Evolutionary conservation across 2,797 vertebrate genomes (phyloP).

Genomic region (Coregonus suidteri): DNA sequence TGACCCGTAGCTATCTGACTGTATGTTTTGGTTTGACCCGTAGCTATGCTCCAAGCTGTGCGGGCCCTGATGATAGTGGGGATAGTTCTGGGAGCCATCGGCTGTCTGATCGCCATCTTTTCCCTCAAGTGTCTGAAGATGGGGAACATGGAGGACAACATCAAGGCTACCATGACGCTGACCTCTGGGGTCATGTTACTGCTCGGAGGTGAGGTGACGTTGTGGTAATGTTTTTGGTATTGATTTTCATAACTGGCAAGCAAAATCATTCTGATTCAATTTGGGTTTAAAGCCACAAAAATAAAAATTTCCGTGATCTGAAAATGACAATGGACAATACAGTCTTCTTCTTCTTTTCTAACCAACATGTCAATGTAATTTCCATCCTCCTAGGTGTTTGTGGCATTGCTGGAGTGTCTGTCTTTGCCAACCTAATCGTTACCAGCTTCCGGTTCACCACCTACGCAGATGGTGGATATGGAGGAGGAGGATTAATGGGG

Average conservation of each 20-base stretch:
- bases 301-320: neutral
- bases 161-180: slow-evolving; percentile 90
- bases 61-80: slow-evolving; percentile 89
- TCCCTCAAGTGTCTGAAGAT: slow-evolving; percentile 88
- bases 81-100: slow-evolving; percentile 81
- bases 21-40: slow-evolving; percentile 2
- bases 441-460: slow-evolving; percentile 83
- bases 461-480: slow-evolving; percentile 31
- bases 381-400: slow-evolving; percentile 77
- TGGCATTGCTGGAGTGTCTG: slow-evolving; percentile 86
- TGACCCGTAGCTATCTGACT: slow-evolving; percentile 61
- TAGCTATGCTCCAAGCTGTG: slow-evolving; percentile 88
- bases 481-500: slow-evolving; percentile 26
- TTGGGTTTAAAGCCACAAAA: neutral
- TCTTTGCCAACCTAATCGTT: slow-evolving; percentile 91
- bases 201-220: slow-evolving; percentile 73
- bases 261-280: neutral
- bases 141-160: slow-evolving; percentile 85
- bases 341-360: neutral
- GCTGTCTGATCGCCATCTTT: slow-evolving; percentile 82
- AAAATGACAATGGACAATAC: neutral
- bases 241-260: neutral
- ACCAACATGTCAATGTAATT: neutral
- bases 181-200: slow-evolving; percentile 85
- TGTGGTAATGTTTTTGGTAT: neutral